Evolutionary conservation across 2,888 invertebrate genomes (phyloP).

Genomic region (Sturmia bella): DNA sequence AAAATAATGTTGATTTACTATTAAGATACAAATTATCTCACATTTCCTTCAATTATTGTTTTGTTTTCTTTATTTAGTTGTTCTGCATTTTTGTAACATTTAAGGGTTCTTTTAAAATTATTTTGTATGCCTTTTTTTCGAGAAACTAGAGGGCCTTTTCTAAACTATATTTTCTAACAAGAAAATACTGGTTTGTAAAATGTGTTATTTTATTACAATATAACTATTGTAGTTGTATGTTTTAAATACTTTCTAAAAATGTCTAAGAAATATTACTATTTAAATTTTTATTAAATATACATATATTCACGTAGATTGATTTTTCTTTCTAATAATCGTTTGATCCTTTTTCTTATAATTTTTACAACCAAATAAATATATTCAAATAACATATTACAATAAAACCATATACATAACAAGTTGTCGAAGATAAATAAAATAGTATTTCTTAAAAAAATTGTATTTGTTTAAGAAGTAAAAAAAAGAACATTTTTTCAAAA

Average conservation of each 20-base stretch:
- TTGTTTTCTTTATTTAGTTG: constrained; percentile 37
- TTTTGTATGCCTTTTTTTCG: background rate
- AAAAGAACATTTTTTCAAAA: constrained; percentile 34
- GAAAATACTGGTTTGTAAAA: constrained; percentile 47
- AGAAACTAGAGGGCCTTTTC: constrained; percentile 3
- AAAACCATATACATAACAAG: constrained; percentile 23
- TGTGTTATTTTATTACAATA: constrained; percentile 36
- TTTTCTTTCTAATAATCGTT: background rate
- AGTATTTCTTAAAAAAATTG: constrained; percentile 28
- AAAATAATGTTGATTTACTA: constrained; percentile 25
- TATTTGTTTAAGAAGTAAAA: constrained; percentile 34
- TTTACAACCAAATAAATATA: constrained; percentile 30
- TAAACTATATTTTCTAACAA: constrained; percentile 37
- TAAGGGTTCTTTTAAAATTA: constrained; percentile 19
- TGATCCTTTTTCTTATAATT: background rate
- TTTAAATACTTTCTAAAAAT: constrained; percentile 28
- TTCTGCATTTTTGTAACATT: constrained; percentile 45
- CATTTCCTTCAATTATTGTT: constrained; percentile 25
- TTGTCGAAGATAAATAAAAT: constrained; percentile 17
- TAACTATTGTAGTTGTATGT: constrained; percentile 30
- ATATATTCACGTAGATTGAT: background rate
- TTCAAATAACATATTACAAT: constrained; percentile 7
- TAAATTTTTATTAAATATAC: constrained; percentile 36
- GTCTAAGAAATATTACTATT: constrained; percentile 41
- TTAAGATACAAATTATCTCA: constrained; percentile 16